phyloP scores from a whole-genome alignment of 2,113 vertebrate genomes.

The Sciurus niger region DNA sequence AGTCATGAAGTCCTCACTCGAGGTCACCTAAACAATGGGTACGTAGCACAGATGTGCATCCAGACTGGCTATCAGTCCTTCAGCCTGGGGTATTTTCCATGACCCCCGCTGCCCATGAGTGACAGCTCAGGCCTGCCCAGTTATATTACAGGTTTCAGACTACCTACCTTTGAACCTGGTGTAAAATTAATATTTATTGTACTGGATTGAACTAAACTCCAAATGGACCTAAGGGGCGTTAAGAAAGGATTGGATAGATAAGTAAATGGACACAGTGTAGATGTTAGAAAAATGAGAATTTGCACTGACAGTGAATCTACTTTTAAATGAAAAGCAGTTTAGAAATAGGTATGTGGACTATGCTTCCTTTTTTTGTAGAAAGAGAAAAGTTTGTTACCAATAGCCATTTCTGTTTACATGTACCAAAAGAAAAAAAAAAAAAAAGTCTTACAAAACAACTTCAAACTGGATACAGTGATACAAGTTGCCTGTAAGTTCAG shows the following conservation, averaged over 20 bases:
- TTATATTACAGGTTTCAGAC: neutral
- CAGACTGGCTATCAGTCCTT: neutral
- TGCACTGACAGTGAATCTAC: neutral
- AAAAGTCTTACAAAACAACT: neutral
- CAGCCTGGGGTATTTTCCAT: neutral
- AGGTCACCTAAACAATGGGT: neutral
- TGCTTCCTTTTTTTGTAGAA: neutral
- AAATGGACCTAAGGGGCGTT: neutral
- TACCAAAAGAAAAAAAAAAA: no score
- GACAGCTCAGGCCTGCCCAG: no score
- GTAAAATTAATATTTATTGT: neutral
- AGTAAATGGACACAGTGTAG: neutral
- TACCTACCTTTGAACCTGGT: neutral
- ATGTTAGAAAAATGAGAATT: neutral
- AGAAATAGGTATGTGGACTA: neutral
- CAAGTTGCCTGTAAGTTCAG: no score
- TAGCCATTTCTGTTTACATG: neutral
- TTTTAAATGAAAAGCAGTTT: neutral
- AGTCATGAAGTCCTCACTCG: neutral
- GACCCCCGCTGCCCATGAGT: neutral
- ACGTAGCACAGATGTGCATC: accelerated
- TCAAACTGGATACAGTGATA: no score
- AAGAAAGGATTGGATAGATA: neutral
- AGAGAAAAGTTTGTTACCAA: neutral
- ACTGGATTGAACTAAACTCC: neutral